Evolutionary conservation across 2,797 vertebrate genomes (phyloP).

Genomic region (Phoeniculus purpureus): DNA sequence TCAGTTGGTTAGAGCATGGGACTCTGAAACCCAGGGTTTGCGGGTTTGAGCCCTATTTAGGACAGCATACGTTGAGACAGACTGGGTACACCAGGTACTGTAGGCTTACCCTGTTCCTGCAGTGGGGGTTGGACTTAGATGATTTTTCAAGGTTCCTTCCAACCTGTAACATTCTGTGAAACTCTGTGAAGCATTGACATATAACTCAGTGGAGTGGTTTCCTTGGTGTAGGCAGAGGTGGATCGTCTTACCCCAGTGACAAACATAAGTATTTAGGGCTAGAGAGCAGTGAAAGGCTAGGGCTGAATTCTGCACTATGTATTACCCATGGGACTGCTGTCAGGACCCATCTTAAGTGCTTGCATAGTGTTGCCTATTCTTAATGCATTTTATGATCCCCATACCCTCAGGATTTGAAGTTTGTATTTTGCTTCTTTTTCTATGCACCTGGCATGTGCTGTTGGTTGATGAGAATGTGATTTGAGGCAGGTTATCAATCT

Average conservation of each 20-base stretch:
- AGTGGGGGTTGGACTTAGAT: too few relatives aligned
- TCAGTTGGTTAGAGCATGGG: too few relatives aligned
- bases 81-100: too few relatives aligned
- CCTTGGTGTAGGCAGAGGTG: neutral
- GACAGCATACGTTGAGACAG: too few relatives aligned
- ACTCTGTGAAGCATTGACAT: neutral
- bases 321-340: neutral
- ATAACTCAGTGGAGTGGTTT: neutral
- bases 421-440: neutral
- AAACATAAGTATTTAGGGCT: neutral
- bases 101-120: too few relatives aligned
- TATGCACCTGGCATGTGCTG: neutral
- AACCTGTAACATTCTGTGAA: too few relatives aligned
- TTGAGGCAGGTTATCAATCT: neutral
- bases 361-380: neutral
- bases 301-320: neutral
- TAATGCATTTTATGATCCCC: neutral
- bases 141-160: too few relatives aligned
- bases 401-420: neutral
- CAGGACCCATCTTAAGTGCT: neutral
- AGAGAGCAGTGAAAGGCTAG: neutral
- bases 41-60: too few relatives aligned
- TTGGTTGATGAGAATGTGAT: neutral
- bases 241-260: neutral
- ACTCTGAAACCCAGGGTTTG: too few relatives aligned